phyloP scores from a whole-genome alignment of 2,797 vertebrate species.

The Bovichtus diacanthus region DNA sequence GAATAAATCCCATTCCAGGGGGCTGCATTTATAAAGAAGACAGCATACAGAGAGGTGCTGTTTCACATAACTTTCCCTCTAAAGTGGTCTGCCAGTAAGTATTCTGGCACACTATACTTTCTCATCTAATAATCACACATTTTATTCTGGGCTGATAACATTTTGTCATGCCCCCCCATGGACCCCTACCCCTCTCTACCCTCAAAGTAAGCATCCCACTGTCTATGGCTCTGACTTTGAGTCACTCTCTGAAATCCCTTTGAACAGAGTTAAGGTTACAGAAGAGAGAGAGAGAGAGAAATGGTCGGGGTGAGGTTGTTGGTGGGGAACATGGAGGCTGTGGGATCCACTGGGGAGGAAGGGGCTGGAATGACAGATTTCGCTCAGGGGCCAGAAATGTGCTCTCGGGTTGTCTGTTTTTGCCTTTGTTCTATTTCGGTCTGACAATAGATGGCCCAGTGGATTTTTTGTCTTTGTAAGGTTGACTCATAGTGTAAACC shows the following conservation, averaged over 20 bases:
- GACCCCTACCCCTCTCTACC: background rate
- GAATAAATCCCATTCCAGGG: background rate
- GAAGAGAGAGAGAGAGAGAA: constrained; percentile 24
- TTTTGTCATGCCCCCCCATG: constrained; percentile 1
- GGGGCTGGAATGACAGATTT: constrained; percentile 59
- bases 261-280: constrained; percentile 65
- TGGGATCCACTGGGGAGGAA: constrained; percentile 43
- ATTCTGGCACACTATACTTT: constrained; percentile 19
- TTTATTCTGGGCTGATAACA: constrained; percentile 51
- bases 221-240: constrained; percentile 48
- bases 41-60: background rate
- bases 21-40: background rate
- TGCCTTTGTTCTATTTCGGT: constrained; percentile 75
- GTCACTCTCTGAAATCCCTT: constrained; percentile 51
- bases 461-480: constrained; percentile 51
- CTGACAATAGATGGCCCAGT: constrained; percentile 54
- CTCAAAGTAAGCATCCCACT: constrained; percentile 27
- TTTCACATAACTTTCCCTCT: constrained; percentile 8
- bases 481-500: constrained; percentile 50
- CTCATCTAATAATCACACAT: constrained; percentile 58
- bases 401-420: constrained; percentile 58
- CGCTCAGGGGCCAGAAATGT: constrained; percentile 69
- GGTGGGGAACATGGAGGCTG: constrained; percentile 20
- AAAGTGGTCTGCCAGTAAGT: constrained; percentile 17
- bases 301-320: background rate